These are phyloP conservation scores for Lissonota sp. DNA, from an alignment of 2,888 invertebrate genomes.

Conservation along the genomic window DNA sequence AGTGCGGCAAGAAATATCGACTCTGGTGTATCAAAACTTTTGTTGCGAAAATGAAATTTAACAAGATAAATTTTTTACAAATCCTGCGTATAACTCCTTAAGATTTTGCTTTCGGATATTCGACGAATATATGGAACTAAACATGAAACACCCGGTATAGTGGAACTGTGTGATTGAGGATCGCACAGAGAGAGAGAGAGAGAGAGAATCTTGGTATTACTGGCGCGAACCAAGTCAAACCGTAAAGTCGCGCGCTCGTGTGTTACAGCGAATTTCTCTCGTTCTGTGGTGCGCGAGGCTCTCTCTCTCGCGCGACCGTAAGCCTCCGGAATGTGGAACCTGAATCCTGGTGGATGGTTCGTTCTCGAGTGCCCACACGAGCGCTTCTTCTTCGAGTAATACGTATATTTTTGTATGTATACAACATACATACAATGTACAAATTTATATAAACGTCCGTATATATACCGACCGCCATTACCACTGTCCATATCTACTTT, in stretches of 20 bases:
- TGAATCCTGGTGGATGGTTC: constrained; percentile 58
- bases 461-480: constrained; percentile 15
- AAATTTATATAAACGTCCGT: neutral
- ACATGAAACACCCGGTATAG: constrained; percentile 56
- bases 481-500: constrained; percentile 36
- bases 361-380: constrained; percentile 37
- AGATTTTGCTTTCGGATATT: neutral
- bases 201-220: constrained; percentile 37
- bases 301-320: constrained; percentile 51
- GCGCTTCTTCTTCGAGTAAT: constrained; percentile 50
- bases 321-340: constrained; percentile 61
- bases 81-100: neutral
- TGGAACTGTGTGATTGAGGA: constrained; percentile 56
- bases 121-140: constrained; percentile 7
- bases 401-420: neutral
- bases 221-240: constrained; percentile 53
- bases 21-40: no score
- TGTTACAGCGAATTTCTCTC: constrained; percentile 61
- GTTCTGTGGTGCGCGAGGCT: constrained; percentile 54
- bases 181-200: constrained; percentile 38
- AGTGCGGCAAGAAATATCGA: no score
- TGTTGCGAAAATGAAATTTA: no score
- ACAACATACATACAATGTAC: neutral
- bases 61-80: no score
- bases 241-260: constrained; percentile 53